Percentiles rank a stretch among this genome's conserved stretches.
Evolutionary conservation across 2,113 vertebrate genomes (phyloP).

Genomic region (Turnix velox): DNA sequence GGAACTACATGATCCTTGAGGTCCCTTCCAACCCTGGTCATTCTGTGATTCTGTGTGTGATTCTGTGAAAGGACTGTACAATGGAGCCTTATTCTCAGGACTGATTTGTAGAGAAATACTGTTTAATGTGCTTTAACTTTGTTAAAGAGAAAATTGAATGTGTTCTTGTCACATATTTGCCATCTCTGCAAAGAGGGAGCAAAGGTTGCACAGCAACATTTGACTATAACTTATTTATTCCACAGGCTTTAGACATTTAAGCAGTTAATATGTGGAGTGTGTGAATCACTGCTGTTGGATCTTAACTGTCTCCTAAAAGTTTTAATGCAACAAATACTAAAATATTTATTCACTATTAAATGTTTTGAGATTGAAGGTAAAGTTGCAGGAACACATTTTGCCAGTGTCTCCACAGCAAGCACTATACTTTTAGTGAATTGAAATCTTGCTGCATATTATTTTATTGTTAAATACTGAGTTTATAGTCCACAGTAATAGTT

Average conservation of each 20-base stretch:
- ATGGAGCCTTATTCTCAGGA: background rate
- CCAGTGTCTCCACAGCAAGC: background rate
- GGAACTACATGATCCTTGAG: no score
- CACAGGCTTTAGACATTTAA: background rate
- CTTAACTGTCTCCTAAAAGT: background rate
- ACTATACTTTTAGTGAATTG: background rate
- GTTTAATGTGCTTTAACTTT: background rate
- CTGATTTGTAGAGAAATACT: background rate
- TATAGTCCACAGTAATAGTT: background rate
- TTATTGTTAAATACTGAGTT: background rate
- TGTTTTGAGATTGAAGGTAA: background rate
- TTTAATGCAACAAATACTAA: background rate
- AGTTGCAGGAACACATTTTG: background rate
- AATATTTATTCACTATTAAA: background rate
- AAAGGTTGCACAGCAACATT: background rate
- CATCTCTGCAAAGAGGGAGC: background rate
- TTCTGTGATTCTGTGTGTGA: no score
- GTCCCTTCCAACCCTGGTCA: no score
- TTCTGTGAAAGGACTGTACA: no score
- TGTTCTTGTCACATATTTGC: background rate
- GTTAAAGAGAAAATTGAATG: background rate
- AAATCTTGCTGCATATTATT: background rate
- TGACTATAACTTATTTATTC: background rate
- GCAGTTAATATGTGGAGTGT: background rate
- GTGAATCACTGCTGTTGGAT: background rate